These are phyloP conservation scores for Eulemur mongoz DNA, from an alignment of 2,797 vertebrate genomes.

Conservation along the genomic window DNA sequence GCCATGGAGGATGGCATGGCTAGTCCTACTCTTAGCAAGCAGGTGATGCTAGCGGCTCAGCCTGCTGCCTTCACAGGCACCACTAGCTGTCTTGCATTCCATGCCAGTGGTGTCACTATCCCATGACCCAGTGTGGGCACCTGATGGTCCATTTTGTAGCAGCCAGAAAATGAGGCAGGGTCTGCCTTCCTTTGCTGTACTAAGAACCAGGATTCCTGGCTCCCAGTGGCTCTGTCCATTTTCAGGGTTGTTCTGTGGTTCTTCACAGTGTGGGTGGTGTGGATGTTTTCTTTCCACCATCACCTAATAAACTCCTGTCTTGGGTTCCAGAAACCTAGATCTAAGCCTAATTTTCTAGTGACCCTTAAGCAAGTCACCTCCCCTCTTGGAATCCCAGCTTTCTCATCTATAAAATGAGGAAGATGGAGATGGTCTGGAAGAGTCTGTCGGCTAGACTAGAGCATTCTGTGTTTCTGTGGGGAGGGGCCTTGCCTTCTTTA, in stretches of 20 bases:
- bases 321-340: not conserved
- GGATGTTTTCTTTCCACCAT: not conserved
- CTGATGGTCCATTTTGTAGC: not conserved
- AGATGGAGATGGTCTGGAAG: not conserved
- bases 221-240: not conserved
- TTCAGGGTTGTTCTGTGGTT: not conserved
- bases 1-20: not conserved
- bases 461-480: not conserved
- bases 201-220: not conserved
- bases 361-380: not conserved
- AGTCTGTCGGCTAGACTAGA: not conserved
- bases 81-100: not conserved
- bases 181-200: not conserved
- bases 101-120: not conserved
- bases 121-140: not conserved
- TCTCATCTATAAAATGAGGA: not conserved
- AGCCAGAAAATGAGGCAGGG: not conserved
- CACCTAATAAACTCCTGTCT: not conserved
- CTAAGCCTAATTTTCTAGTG: not conserved
- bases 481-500: not conserved
- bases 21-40: not conserved
- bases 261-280: not conserved
- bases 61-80: not conserved
- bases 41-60: not conserved
- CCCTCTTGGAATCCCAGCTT: not conserved